Conservation (phyloP, 1,140 invertebrate genomes). For the Aphelenchoides besseyi region DNA sequence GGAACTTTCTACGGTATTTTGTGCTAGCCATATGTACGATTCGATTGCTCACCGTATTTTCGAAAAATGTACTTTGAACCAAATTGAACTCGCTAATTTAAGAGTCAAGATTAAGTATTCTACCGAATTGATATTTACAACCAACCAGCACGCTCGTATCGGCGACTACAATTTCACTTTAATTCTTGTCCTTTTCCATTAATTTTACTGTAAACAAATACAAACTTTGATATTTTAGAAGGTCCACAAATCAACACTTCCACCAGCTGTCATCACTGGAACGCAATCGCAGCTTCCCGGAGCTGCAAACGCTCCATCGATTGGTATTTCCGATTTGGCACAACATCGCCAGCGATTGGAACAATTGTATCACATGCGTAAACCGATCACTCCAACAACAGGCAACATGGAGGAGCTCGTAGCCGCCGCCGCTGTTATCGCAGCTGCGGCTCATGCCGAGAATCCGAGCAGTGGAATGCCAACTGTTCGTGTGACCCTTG, state of each 20-base stretch:
- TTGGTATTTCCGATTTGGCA: constrained; percentile 11
- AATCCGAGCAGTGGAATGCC: neutral
- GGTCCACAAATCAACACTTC: neutral
- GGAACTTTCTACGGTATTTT: too few relatives aligned
- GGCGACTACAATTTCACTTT: too few relatives aligned
- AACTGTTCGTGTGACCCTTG: neutral
- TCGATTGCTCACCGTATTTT: too few relatives aligned
- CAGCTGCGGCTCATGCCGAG: neutral
- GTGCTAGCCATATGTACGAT: too few relatives aligned
- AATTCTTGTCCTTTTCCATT: neutral
- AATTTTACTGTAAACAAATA: neutral
- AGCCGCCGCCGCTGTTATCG: neutral
- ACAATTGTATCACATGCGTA: constrained; percentile 11
- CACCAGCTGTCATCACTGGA: neutral
- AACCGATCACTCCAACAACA: neutral
- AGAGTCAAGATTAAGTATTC: too few relatives aligned
- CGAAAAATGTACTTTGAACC: too few relatives aligned
- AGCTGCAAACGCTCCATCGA: neutral
- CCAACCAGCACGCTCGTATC: too few relatives aligned
- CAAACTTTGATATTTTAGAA: neutral
- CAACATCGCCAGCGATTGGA: constrained; percentile 7
- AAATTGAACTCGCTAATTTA: too few relatives aligned
- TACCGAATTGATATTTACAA: too few relatives aligned
- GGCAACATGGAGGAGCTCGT: constrained; percentile 6
- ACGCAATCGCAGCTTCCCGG: neutral